Evolutionary conservation across 2,888 invertebrate genomes (phyloP).

Genomic region (Tetramorium bicarinatum): DNA sequence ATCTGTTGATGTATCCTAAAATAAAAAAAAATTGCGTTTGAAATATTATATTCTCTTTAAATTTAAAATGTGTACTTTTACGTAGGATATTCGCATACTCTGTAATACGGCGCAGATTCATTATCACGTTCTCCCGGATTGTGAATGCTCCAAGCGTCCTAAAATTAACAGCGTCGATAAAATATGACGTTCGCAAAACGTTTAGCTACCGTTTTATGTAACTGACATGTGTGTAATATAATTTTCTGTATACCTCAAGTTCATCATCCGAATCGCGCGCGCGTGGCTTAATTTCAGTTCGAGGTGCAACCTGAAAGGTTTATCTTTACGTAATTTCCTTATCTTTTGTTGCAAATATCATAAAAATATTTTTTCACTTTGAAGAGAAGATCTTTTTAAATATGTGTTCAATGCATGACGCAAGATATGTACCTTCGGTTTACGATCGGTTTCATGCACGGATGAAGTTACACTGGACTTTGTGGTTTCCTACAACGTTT

Average conservation of each 20-base stretch:
- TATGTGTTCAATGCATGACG: background rate
- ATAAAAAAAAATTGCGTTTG: constrained; percentile 12
- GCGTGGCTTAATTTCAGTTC: constrained; percentile 30
- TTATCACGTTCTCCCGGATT: constrained; percentile 46
- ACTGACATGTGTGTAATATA: background rate
- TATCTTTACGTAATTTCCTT: background rate
- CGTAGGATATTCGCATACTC: constrained; percentile 40
- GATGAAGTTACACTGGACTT: constrained; percentile 20
- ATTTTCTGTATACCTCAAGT: constrained; percentile 40
- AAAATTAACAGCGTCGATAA: constrained; percentile 24
- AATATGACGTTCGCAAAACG: background rate
- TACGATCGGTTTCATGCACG: constrained; percentile 24
- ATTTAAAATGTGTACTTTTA: background rate
- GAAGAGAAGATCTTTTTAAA: background rate
- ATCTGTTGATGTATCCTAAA: constrained; percentile 39
- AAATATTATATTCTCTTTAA: background rate
- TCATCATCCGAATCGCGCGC: constrained; percentile 33
- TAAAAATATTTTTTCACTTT: constrained; percentile 3
- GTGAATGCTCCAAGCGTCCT: constrained; percentile 47
- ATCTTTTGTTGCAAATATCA: background rate
- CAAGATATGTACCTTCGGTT: constrained; percentile 42
- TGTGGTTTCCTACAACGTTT: constrained; percentile 6
- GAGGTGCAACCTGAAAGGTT: constrained; percentile 32
- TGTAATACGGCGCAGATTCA: constrained; percentile 35
- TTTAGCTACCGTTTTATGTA: background rate